These are phyloP conservation scores for Limenitis camilla DNA, from an alignment of 2,888 invertebrate species.

Conservation along the genomic window DNA sequence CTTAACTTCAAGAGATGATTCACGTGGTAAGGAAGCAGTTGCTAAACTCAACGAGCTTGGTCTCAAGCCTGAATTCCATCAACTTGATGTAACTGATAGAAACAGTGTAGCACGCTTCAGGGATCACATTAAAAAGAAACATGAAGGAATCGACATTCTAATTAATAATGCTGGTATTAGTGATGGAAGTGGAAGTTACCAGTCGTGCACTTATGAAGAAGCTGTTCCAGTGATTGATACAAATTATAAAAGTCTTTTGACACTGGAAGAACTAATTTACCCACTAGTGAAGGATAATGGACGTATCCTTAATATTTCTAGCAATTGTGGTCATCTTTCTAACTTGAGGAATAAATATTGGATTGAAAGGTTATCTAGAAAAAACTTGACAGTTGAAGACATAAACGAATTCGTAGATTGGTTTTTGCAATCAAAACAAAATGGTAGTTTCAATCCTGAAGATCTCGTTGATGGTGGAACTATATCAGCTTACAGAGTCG, in stretches of 20 bases:
- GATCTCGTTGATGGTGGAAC: constrained; percentile 60
- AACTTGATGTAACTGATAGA: constrained; percentile 76
- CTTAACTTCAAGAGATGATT: constrained; percentile 76
- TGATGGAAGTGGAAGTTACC: constrained; percentile 44
- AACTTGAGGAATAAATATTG: constrained; percentile 67
- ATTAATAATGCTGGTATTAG: constrained; percentile 82
- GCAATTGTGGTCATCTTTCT: constrained; percentile 77
- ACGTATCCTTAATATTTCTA: constrained; percentile 82
- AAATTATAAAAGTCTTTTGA: constrained; percentile 79
- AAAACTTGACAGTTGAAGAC: constrained; percentile 39
- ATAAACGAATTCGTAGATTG: constrained; percentile 74
- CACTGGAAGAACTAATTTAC: constrained; percentile 78
- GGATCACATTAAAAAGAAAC: constrained; percentile 69
- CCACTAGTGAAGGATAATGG: constrained; percentile 79
- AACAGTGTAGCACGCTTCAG: constrained; percentile 74
- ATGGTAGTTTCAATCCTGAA: constrained; percentile 39
- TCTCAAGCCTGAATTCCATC: constrained; percentile 38
- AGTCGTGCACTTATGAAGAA: constrained; percentile 38
- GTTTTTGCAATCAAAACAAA: constrained; percentile 69
- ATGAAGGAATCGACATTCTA: constrained; percentile 82
- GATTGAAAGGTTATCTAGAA: constrained; percentile 42
- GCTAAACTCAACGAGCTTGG: constrained; percentile 32
- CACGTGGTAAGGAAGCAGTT: constrained; percentile 31
- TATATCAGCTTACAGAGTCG: constrained; percentile 77
- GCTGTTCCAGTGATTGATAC: constrained; percentile 77